phyloP scores from a whole-genome alignment of 2,888 invertebrate species.

The Crepidodera aurea region DNA sequence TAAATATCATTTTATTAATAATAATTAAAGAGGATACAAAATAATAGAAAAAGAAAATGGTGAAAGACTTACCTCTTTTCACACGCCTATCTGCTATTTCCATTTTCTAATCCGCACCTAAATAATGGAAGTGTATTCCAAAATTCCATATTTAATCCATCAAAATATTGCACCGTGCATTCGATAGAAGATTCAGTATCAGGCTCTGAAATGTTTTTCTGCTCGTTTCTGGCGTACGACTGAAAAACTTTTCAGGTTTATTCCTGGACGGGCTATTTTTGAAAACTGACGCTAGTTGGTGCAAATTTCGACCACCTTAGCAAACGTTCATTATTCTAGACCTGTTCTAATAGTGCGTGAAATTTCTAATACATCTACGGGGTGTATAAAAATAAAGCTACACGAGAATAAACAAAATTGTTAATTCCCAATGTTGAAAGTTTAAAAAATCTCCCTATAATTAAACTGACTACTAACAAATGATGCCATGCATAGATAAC shows the following conservation, averaged over 20 bases:
- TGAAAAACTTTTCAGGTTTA: constrained; percentile 50
- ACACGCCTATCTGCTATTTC: constrained; percentile 38
- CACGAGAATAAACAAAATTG: too few species aligned
- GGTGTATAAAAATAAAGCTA: too few species aligned
- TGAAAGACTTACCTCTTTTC: constrained; percentile 41
- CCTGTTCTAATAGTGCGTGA: neutral
- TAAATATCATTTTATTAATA: too few species aligned
- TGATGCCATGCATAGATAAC: too few species aligned
- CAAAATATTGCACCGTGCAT: constrained; percentile 43
- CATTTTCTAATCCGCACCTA: constrained; percentile 29
- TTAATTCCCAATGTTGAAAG: too few species aligned
- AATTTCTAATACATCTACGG: too few species aligned
- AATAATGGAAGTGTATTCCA: constrained; percentile 9
- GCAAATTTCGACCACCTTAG: constrained; percentile 47
- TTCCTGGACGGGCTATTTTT: constrained; percentile 54
- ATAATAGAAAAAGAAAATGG: neutral
- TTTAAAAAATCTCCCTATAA: too few species aligned
- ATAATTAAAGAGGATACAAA: too few species aligned
- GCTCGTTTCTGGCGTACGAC: constrained; percentile 51
- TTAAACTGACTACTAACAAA: too few species aligned
- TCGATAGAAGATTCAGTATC: constrained; percentile 51
- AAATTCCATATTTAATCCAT: constrained; percentile 33
- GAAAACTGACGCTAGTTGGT: constrained; percentile 53
- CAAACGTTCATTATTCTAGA: constrained; percentile 10
- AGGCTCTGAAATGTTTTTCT: constrained; percentile 52